These are phyloP conservation scores for Drosophila repleta DNA, from an alignment of 1,140 invertebrate genomes.

Conservation along the genomic window DNA sequence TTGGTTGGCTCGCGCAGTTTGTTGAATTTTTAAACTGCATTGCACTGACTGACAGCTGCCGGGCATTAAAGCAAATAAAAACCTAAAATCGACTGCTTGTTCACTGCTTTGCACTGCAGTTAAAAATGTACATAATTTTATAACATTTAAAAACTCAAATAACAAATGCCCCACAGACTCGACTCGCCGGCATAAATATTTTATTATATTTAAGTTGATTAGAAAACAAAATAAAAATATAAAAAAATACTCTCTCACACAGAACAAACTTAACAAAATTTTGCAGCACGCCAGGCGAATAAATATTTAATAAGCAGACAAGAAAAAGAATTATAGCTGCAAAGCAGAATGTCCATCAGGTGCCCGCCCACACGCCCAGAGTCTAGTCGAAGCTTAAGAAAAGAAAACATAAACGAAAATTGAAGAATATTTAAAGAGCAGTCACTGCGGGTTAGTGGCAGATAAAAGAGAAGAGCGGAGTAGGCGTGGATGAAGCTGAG, in stretches of 20 bases:
- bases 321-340: neutral
- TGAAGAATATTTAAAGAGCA: neutral
- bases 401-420: neutral
- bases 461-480: neutral
- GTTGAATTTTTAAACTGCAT: slow-evolving; percentile 21
- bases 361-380: neutral
- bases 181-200: slow-evolving; percentile 23
- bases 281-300: slow-evolving; percentile 4
- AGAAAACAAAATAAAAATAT: slow-evolving; percentile 3
- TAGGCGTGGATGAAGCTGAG: no score
- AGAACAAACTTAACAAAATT: neutral
- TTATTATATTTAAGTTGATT: slow-evolving; percentile 34
- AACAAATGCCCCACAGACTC: slow-evolving; percentile 2
- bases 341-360: neutral
- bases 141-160: neutral
- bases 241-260: neutral
- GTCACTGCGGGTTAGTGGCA: no score
- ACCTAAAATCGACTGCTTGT: neutral
- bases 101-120: neutral
- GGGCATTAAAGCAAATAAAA: slow-evolving; percentile 4
- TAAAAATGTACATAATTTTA: neutral
- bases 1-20: slow-evolving; percentile 20
- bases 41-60: slow-evolving; percentile 19
- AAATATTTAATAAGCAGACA: slow-evolving; percentile 36
- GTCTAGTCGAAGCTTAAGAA: neutral